These are phyloP conservation scores for Pyrocephalus nanus DNA, from an alignment of 2,797 vertebrate genomes.

Conservation along the genomic window DNA sequence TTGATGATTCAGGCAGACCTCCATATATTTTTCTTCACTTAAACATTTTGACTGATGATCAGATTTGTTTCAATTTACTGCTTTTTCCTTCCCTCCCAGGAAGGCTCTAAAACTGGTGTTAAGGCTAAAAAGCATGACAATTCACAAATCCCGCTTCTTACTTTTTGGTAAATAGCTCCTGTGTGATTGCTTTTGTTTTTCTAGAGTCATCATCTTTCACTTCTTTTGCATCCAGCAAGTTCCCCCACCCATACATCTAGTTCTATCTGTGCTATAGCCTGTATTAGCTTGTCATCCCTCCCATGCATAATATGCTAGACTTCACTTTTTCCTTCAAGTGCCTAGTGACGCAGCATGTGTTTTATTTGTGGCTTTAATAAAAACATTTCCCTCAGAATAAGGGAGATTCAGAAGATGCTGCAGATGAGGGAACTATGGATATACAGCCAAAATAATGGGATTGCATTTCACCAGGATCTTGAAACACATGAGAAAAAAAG, in stretches of 20 bases:
- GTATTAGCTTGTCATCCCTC: not conserved
- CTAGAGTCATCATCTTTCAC: conserved; percentile 19
- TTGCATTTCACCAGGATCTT: not conserved
- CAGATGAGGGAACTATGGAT: not conserved
- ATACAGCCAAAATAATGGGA: not conserved
- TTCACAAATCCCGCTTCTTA: conserved; percentile 5
- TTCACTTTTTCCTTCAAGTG: not conserved
- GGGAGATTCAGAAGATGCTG: not conserved
- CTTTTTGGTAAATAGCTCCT: conserved; percentile 27
- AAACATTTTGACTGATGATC: conserved; percentile 18
- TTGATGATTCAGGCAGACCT: not conserved
- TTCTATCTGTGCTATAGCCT: not conserved
- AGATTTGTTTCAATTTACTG: conserved; percentile 12
- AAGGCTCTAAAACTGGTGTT: conserved; percentile 2
- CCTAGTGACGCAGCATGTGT: not conserved
- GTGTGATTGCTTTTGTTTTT: not conserved
- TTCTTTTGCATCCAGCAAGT: not conserved
- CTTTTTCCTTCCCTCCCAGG: not conserved
- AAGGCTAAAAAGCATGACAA: conserved; percentile 20
- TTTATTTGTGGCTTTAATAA: conserved; percentile 24
- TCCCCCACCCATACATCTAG: not conserved
- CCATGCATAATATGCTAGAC: not conserved
- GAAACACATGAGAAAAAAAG: accelerated
- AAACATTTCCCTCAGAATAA: not conserved
- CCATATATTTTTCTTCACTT: not conserved